Evolutionary conservation across 2,888 invertebrate species (phyloP).

Genomic region (Buathra laborator): DNA sequence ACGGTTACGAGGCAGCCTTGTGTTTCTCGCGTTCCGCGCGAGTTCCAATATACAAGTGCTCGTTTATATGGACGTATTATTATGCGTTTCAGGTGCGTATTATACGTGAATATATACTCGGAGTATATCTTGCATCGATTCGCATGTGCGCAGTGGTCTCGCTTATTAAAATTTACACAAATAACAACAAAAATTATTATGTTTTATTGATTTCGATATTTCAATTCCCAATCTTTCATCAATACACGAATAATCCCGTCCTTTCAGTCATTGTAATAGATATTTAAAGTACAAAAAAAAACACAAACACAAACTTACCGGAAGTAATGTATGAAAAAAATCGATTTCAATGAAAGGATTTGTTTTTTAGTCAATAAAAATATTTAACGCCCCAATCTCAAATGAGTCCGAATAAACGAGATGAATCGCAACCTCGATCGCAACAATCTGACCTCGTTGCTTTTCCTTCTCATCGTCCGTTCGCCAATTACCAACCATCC

Average conservation of each 20-base stretch:
- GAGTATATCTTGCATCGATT: conserved; percentile 38
- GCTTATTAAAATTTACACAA: conserved; percentile 2
- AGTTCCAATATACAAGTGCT: conserved; percentile 42
- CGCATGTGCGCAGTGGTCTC: neutral
- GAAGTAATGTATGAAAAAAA: neutral
- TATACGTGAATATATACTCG: conserved; percentile 66
- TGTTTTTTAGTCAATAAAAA: conserved; percentile 2
- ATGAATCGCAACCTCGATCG: conserved; percentile 49
- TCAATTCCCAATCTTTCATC: neutral
- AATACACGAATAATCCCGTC: neutral
- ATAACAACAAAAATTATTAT: neutral
- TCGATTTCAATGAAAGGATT: neutral
- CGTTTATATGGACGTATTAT: conserved; percentile 54
- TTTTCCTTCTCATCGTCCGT: conserved; percentile 61
- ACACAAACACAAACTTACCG: neutral
- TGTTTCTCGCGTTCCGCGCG: conserved; percentile 68
- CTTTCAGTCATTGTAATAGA: no score
- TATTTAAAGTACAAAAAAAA: neutral
- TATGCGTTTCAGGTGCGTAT: conserved; percentile 72
- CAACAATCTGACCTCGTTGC: conserved; percentile 59
- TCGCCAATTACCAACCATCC: conserved; percentile 62
- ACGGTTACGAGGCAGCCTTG: conserved; percentile 81
- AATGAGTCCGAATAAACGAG: neutral
- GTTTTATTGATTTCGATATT: neutral
- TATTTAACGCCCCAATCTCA: neutral